Conservation (phyloP, 1,140 invertebrate species). For the Tribolium madens region DNA sequence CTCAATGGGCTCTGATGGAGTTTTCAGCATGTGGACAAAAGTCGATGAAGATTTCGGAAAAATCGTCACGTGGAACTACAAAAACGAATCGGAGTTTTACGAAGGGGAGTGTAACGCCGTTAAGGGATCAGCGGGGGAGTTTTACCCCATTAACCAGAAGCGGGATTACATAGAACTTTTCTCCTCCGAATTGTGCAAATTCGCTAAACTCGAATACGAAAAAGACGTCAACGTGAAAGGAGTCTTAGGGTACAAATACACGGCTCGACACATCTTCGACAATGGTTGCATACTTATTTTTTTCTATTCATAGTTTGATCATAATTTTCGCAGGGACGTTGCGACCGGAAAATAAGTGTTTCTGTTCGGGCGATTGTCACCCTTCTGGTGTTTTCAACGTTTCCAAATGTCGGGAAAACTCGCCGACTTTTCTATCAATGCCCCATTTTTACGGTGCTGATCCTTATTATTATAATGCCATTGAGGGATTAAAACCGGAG, state of each 20-base stretch:
- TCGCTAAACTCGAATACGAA: slow-evolving; percentile 70
- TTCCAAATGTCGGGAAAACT: slow-evolving; percentile 72
- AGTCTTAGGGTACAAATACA: slow-evolving; percentile 71
- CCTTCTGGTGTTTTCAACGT: slow-evolving; percentile 75
- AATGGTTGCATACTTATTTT: slow-evolving; percentile 68
- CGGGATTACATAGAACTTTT: slow-evolving; percentile 72
- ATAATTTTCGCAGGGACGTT: slow-evolving; percentile 67
- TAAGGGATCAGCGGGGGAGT: slow-evolving; percentile 73
- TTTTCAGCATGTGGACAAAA: slow-evolving; percentile 81
- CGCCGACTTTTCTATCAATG: slow-evolving; percentile 80
- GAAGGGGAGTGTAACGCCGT: slow-evolving; percentile 65
- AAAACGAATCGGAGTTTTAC: slow-evolving; percentile 67
- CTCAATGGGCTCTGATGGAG: slow-evolving; percentile 77
- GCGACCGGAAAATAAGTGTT: slow-evolving; percentile 76
- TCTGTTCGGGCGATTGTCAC: slow-evolving; percentile 77
- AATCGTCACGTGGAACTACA: slow-evolving; percentile 70
- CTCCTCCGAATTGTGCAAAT: slow-evolving; percentile 78
- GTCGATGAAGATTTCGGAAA: slow-evolving; percentile 68
- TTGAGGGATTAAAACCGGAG: slow-evolving; percentile 68
- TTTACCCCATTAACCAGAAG: slow-evolving; percentile 69
- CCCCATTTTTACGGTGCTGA: slow-evolving; percentile 85
- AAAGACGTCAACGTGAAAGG: slow-evolving; percentile 68
- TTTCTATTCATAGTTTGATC: background rate
- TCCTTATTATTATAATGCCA: slow-evolving; percentile 68
- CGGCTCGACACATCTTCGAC: slow-evolving; percentile 71